A percentile compares a stretch with the other conserved stretches of the same genome.
Conservation (phyloP, 2,113 vertebrate species). For the Sus scrofa region T2T-Sscrofa CM000824.6:194763501-194764000, state of each 20-base stretch:
- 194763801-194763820: conserved; percentile 50
- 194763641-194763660: neutral
- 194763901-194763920: conserved; percentile 79
- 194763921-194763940: conserved; percentile 78
- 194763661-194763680: neutral
- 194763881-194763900: conserved; percentile 77
- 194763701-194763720: conserved; percentile 50
- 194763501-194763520: neutral
- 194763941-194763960: conserved; percentile 80
- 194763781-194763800: conserved; percentile 69
- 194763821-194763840: conserved; percentile 75
- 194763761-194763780: conserved; percentile 47
- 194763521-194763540: neutral
- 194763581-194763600: neutral
- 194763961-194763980: conserved; percentile 79
- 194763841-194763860: conserved; percentile 69
- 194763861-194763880: conserved; percentile 64
- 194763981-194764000: conserved; percentile 75
- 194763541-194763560: neutral
- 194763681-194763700: neutral
- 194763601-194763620: neutral
- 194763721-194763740: conserved; percentile 57
- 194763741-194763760: conserved; percentile 52
- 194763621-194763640: neutral
- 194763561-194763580: neutral